Conservation (phyloP, 2,113 vertebrate genomes). For the Hylia prasina region DNA sequence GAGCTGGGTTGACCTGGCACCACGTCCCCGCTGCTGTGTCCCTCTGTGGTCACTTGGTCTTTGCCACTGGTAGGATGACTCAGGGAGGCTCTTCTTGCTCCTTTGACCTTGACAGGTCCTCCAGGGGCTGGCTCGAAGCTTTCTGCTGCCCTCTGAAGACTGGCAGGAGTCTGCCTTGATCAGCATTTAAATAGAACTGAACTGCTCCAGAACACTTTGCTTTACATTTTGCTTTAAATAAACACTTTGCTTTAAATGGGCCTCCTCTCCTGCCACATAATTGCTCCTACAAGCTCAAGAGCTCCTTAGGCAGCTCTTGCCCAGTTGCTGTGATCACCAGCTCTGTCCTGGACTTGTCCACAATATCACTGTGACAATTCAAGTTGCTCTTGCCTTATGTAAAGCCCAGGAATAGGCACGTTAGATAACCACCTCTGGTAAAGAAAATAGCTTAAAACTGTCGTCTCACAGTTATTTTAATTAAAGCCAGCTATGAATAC, state of each 20-base stretch:
- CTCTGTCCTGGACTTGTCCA: not conserved
- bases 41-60: not conserved
- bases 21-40: not conserved
- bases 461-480: conserved; percentile 35
- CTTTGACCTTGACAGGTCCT: not conserved
- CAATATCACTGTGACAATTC: not conserved
- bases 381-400: conserved; percentile 17
- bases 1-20: not conserved
- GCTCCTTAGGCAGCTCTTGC: not conserved
- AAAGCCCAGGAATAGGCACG: conserved; percentile 27
- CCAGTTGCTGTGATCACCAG: not conserved
- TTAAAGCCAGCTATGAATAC: conserved; percentile 19
- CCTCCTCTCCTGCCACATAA: not conserved
- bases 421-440: conserved; percentile 61
- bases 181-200: not conserved
- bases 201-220: not conserved
- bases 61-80: not conserved
- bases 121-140: not conserved
- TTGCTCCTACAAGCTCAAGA: not conserved
- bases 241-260: not conserved
- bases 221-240: not conserved
- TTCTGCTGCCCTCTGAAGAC: conserved; percentile 51
- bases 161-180: conserved; percentile 36
- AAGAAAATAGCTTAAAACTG: conserved; percentile 17
- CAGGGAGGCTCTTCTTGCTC: not conserved